phyloP scores from a whole-genome alignment of 2,113 vertebrate species.

The Eira barbara region DNA sequence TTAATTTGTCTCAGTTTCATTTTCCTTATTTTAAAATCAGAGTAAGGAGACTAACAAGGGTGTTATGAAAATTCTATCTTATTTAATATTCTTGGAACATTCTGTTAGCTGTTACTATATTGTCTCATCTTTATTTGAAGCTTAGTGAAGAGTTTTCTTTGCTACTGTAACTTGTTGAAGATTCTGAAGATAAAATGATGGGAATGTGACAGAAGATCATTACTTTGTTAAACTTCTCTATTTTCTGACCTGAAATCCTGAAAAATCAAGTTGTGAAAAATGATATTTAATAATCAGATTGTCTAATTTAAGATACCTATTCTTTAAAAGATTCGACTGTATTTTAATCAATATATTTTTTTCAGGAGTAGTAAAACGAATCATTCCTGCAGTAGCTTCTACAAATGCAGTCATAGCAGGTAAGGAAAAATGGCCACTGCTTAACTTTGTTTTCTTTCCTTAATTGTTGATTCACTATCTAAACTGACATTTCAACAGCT shows the following conservation, averaged over 20 bases:
- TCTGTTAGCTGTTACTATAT: neutral
- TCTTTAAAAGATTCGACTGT: neutral
- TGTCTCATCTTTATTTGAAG: neutral
- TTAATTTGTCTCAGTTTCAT: neutral
- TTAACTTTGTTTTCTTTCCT: neutral
- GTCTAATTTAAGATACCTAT: neutral
- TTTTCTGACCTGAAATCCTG: conserved; percentile 26
- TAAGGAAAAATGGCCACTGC: conserved; percentile 70
- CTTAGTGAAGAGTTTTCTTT: conserved; percentile 28
- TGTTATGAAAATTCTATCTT: neutral
- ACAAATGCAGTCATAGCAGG: conserved; percentile 98
- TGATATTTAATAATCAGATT: conserved; percentile 4
- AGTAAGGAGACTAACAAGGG: neutral
- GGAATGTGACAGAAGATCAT: neutral
- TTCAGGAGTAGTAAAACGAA: conserved; percentile 95
- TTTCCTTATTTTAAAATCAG: conserved; percentile 13
- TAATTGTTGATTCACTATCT: conserved; percentile 13
- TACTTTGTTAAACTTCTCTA: neutral
- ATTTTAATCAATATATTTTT: conserved; percentile 50
- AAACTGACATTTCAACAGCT: neutral
- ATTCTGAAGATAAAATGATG: neutral
- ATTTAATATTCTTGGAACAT: conserved; percentile 1
- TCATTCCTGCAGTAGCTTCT: conserved; percentile 98
- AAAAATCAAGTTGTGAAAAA: conserved; percentile 9
- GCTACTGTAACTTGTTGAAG: neutral